Percentiles rank a stretch among this genome's conserved stretches.
These are phyloP conservation scores for Lontra canadensis DNA, from an alignment of 2,113 vertebrate genomes.

Conservation along the genomic window DNA sequence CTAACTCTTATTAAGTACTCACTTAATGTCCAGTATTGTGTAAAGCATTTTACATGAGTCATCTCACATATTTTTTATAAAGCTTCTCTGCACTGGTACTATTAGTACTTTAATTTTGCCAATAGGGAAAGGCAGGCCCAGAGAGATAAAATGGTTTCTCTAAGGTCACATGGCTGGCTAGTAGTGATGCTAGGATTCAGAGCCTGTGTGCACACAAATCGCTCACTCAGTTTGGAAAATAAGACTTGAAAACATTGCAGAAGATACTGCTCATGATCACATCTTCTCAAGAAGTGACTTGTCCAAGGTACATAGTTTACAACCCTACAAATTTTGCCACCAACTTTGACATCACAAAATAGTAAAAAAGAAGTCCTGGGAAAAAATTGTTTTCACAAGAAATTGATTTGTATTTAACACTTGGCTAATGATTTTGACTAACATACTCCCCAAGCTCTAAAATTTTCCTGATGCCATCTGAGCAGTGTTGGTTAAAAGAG, in stretches of 20 bases:
- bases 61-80: not conserved
- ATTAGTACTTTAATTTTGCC: not conserved
- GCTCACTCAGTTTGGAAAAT: not conserved
- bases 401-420: not conserved
- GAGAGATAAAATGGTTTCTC: not conserved
- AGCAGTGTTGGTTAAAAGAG: not conserved
- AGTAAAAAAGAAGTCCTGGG: not conserved
- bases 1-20: not conserved
- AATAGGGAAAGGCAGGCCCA: not conserved
- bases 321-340: not conserved
- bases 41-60: not conserved
- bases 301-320: not conserved
- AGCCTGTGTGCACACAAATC: not conserved
- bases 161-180: not conserved
- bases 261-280: not conserved
- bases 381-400: not conserved
- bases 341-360: not conserved
- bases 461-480: not conserved
- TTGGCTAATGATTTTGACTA: not conserved
- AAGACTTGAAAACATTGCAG: not conserved
- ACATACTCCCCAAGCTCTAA: not conserved
- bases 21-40: not conserved
- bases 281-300: not conserved
- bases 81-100: not conserved
- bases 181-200: not conserved